Evolutionary conservation across 2,888 invertebrate species (phyloP).

Genomic region (Pherbina coryleti): DNA sequence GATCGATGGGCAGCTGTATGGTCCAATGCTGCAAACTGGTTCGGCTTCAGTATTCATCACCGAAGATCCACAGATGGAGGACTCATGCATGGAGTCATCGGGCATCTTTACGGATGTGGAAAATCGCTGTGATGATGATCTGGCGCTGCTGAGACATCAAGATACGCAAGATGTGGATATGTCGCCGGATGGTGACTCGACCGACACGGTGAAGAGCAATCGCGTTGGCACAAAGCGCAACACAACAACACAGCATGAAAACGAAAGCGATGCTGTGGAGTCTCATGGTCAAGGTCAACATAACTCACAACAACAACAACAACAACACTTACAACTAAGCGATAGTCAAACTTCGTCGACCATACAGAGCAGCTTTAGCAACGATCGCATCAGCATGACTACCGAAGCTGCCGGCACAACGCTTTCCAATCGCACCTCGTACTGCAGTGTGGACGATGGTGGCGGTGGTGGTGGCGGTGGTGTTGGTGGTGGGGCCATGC

Average conservation of each 20-base stretch:
- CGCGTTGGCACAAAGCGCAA: conserved; percentile 19
- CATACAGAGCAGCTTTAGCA: conserved; percentile 58
- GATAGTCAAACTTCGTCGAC: conserved; percentile 62
- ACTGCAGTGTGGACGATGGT: conserved; percentile 63
- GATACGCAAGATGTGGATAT: conserved; percentile 63
- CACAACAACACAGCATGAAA: neutral
- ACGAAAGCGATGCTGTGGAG: conserved; percentile 32
- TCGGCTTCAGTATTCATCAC: conserved; percentile 72
- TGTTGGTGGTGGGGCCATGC: conserved; percentile 12
- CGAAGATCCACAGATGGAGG: conserved; percentile 75
- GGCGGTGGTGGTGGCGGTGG: conserved; percentile 42
- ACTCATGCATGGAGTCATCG: conserved; percentile 88
- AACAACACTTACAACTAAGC: conserved; percentile 57
- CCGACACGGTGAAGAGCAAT: conserved; percentile 72
- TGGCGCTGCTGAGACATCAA: conserved; percentile 67
- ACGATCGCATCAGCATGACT: conserved; percentile 58
- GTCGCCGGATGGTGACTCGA: conserved; percentile 65
- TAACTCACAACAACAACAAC: conserved; percentile 39
- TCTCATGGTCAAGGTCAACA: conserved; percentile 24
- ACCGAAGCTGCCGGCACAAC: conserved; percentile 60
- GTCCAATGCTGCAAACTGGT: conserved; percentile 70
- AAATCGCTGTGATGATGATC: conserved; percentile 76
- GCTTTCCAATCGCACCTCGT: conserved; percentile 66
- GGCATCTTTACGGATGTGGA: conserved; percentile 91
- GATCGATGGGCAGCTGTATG: conserved; percentile 91